Conservation (phyloP, 2,797 vertebrate species). For the Oreochromis mossambicus region DNA sequence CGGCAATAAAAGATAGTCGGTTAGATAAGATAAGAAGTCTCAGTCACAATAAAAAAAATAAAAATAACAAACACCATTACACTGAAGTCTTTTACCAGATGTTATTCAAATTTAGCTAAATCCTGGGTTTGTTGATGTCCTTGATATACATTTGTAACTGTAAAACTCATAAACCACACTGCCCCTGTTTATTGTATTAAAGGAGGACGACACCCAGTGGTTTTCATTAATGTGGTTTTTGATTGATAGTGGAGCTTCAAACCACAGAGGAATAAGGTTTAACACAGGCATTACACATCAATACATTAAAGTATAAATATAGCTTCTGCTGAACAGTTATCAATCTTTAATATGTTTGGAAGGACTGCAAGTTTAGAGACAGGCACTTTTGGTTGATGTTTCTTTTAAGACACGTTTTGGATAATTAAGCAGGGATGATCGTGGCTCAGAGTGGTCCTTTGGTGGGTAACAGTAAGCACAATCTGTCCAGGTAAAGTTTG, state of each 20-base stretch:
- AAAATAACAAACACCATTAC: no score
- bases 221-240: no score
- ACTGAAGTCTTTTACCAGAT: no score
- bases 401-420: neutral
- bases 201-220: no score
- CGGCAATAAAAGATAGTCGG: neutral
- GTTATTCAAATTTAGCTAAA: no score
- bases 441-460: no score
- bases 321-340: neutral
- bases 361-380: neutral
- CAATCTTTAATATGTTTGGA: neutral
- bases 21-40: neutral
- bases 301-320: neutral
- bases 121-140: no score
- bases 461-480: neutral
- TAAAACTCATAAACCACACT: no score
- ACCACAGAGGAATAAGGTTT: neutral
- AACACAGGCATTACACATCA: neutral
- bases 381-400: neutral
- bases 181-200: no score
- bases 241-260: neutral
- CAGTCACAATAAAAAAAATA: neutral
- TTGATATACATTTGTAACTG: no score
- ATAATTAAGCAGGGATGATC: neutral
- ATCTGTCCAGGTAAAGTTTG: neutral